These are phyloP conservation scores for Pandion haliaetus DNA, from an alignment of 2,113 vertebrate species.

Conservation along the genomic window DNA sequence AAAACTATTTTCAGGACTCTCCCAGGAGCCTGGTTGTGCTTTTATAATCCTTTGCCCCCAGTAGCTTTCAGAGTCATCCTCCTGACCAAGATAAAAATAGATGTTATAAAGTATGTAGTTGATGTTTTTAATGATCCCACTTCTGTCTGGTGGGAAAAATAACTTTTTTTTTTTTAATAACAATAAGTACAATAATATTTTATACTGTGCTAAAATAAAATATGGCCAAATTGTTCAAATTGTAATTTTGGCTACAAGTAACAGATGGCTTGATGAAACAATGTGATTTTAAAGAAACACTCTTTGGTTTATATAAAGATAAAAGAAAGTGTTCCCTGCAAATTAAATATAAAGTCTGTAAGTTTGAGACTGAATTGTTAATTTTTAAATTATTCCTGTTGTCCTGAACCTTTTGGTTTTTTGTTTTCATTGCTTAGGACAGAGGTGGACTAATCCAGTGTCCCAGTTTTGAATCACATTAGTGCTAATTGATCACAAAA, in stretches of 20 bases:
- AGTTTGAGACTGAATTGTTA: not conserved
- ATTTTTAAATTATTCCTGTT: not conserved
- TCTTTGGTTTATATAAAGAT: not conserved
- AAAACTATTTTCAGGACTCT: constrained; percentile 62
- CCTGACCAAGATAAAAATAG: constrained; percentile 44
- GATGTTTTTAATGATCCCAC: not conserved
- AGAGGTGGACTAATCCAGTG: not conserved
- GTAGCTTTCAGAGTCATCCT: constrained; percentile 28
- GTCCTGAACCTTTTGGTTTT: not conserved
- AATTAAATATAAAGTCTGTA: not conserved
- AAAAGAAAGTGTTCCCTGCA: not conserved
- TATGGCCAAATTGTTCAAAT: not conserved
- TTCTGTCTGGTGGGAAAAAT: constrained; percentile 19
- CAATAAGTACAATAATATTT: not conserved
- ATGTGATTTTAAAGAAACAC: not conserved
- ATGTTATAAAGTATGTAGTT: not conserved
- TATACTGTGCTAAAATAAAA: not conserved
- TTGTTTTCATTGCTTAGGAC: not conserved
- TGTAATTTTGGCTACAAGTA: not conserved
- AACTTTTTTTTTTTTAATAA: not conserved
- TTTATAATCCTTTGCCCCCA: constrained; percentile 55
- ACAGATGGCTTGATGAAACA: constrained; percentile 29
- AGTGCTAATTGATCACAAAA: not conserved
- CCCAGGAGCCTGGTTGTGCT: constrained; percentile 51
- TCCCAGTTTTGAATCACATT: not conserved